phyloP scores from a whole-genome alignment of 1,140 invertebrate species.

The Philopotamus ludificatus region DNA sequence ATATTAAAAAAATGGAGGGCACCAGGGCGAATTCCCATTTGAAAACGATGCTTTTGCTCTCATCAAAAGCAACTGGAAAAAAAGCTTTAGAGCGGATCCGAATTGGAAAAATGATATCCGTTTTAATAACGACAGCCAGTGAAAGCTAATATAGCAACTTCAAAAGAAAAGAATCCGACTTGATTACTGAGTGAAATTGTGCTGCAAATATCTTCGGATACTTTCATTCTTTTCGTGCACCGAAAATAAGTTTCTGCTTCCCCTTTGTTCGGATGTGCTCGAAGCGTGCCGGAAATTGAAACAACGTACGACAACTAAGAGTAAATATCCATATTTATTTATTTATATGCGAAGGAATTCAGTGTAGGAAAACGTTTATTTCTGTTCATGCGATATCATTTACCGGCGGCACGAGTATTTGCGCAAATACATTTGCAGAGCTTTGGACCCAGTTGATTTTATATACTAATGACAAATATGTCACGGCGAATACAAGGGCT shows the following conservation, averaged over 20 bases:
- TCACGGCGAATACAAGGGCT: no score
- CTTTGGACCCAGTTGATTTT: no score
- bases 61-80: slow-evolving; percentile 1
- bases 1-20: neutral
- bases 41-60: neutral
- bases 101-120: slow-evolving; percentile 29
- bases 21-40: neutral
- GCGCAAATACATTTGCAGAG: no score
- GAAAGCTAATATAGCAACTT: slow-evolving; percentile 19
- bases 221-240: neutral
- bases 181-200: slow-evolving; percentile 32
- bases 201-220: slow-evolving; percentile 10
- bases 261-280: no score
- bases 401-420: no score
- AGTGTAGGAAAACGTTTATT: no score
- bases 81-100: neutral
- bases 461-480: no score
- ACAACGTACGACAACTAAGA: no score
- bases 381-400: no score
- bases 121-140: slow-evolving; percentile 29
- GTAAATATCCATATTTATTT: no score
- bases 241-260: slow-evolving; percentile 5
- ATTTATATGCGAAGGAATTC: no score
- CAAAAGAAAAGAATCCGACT: slow-evolving; percentile 17
- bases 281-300: no score